Evolutionary conservation across 2,797 vertebrate genomes (phyloP), one percentile per base, ranked within the genome.

Genomic region (Hypotaenidia philippensis): DNA sequence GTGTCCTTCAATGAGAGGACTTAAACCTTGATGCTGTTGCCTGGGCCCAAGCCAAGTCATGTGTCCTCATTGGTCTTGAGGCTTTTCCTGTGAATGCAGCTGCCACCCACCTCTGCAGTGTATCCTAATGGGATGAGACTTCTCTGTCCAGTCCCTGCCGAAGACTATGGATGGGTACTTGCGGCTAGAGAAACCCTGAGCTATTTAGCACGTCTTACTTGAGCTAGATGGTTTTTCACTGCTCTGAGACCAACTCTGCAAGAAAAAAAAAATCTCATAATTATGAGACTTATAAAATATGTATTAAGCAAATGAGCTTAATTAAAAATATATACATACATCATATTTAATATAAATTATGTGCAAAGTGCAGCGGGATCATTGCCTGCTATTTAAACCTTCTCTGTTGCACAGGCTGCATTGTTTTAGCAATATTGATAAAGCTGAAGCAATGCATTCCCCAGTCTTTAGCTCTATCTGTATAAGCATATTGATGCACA

Each of bases 1-100:
- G 86, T 96, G 95, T 96, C 95, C 95, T 94, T 96, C 93, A 96
- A 89, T 80, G 82, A 95, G 89, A 85, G 92, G 94, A 95, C 96
- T 96, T 96, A 94, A 93, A 87, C 78, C 83, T 80, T 38, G 0
- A 41, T 45, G 23, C 52, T 87, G 89, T 49, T 75, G 71, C 75
- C 66, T 94, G 95, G 92, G 75, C 71, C 68, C 81, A 84, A 27
- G 88, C 93, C 96, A 97, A 94, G 57, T 87, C 78, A 71, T 65
- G 78, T 94, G 85, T 96, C 83, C 78, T 93, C 68, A 26, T 4
- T 93, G 92, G 93, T 95, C 83, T 95, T 95, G 82, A 87, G 94
- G 95, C 92, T 93, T 95, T 97, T 90, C 83, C 95, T 70, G 77
- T 71, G 85, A 93, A 88, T 79, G 90, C 94, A 96, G 90, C 92